Evolutionary conservation across 2,113 vertebrate species (phyloP).

Genomic region (Urocitellus parryii): DNA sequence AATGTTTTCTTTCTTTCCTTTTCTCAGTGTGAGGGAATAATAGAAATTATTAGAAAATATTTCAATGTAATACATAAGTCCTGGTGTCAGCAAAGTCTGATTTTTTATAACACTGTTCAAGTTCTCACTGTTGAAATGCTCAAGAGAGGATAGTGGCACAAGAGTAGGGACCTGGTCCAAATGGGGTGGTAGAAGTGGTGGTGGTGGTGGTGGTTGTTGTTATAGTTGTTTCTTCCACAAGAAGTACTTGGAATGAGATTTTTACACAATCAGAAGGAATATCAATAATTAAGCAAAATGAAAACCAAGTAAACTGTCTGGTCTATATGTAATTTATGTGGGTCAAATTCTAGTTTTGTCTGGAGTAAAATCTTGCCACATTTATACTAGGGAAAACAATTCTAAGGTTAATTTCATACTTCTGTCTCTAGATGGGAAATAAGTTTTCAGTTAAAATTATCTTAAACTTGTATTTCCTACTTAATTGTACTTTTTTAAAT

Average conservation of each 20-base stretch:
- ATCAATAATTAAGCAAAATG: conserved; percentile 2
- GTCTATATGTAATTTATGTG: neutral
- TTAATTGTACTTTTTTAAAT: conserved; percentile 61
- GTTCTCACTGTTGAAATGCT: conserved; percentile 31
- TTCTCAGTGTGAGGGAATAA: conserved; percentile 60
- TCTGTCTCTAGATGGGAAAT: neutral
- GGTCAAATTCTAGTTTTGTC: neutral
- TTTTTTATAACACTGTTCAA: conserved; percentile 57
- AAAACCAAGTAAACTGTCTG: neutral
- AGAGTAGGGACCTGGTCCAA: neutral
- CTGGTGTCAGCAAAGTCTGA: conserved; percentile 6
- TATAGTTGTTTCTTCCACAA: neutral
- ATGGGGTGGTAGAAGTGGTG: neutral
- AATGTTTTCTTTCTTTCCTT: conserved; percentile 55
- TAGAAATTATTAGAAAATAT: conserved; percentile 78
- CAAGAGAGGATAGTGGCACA: neutral
- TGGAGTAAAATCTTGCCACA: neutral
- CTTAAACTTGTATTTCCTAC: conserved; percentile 70
- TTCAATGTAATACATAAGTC: conserved; percentile 69
- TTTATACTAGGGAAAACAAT: neutral
- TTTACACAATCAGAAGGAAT: neutral
- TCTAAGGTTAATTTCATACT: conserved; percentile 38
- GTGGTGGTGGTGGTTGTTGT: too few species aligned
- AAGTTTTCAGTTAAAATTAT: conserved; percentile 7
- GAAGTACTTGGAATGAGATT: neutral